Conservation (phyloP, 2,113 vertebrate genomes). For the Maccullochella peelii region DNA sequence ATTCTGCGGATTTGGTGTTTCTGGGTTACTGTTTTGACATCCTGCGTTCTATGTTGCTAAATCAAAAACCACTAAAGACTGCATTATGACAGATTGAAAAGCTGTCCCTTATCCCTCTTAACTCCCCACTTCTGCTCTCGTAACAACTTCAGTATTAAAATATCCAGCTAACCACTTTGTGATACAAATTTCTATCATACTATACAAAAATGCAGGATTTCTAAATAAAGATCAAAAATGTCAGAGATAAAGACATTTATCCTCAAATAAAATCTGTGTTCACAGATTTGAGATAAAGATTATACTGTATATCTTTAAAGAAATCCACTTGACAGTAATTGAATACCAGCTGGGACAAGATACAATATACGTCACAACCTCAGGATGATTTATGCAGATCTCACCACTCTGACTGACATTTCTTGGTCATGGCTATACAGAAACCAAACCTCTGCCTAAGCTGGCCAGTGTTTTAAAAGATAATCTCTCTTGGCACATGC, state of each 20-base stretch:
- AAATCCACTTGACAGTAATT: constrained; percentile 43
- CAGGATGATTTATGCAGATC: constrained; percentile 58
- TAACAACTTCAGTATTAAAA: constrained; percentile 23
- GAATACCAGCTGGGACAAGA: constrained; percentile 49
- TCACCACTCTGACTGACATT: constrained; percentile 56
- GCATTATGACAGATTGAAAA: constrained; percentile 18
- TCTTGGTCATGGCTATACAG: constrained; percentile 52
- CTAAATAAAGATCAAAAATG: constrained; percentile 1
- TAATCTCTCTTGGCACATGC: constrained; percentile 71
- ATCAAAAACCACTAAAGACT: constrained; percentile 36
- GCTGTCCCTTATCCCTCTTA: constrained; percentile 7
- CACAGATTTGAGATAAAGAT: constrained; percentile 46
- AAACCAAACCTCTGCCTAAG: constrained; percentile 41
- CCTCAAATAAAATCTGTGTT: constrained; percentile 35
- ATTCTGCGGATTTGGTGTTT: constrained; percentile 49
- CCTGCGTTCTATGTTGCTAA: constrained; percentile 43
- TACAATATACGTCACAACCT: constrained; percentile 37
- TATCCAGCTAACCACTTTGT: constrained; percentile 18
- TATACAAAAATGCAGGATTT: constrained; percentile 7
- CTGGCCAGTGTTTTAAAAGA: constrained; percentile 65
- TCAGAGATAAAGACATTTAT: constrained; percentile 46
- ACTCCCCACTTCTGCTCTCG: constrained; percentile 29
- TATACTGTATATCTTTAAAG: constrained; percentile 27
- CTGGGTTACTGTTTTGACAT: constrained; percentile 55
- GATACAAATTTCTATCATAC: constrained; percentile 21